Evolutionary conservation across 1,140 invertebrate species (phyloP).

Genomic region (Cydia strobilella): DNA sequence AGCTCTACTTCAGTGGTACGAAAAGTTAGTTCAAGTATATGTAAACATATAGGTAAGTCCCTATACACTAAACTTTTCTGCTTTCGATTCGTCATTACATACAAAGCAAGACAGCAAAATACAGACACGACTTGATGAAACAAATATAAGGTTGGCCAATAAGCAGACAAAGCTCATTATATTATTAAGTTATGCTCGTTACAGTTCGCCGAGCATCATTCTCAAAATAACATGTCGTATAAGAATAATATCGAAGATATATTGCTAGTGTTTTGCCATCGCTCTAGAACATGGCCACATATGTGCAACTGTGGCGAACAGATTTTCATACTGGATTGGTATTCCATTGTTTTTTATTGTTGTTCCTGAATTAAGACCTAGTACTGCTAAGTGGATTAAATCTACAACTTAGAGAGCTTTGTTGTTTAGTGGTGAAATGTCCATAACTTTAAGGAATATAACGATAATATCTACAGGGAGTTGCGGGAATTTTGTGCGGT

Average conservation of each 20-base stretch:
- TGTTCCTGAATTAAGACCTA: neutral
- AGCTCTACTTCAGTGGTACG: neutral
- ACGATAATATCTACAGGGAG: neutral
- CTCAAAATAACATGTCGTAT: slow-evolving; percentile 51
- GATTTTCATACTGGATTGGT: neutral
- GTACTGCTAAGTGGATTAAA: slow-evolving; percentile 29
- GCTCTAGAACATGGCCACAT: neutral
- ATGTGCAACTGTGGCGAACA: neutral
- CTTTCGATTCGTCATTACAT: neutral
- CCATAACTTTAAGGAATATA: slow-evolving; percentile 18
- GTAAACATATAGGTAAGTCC: neutral
- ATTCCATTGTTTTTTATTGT: neutral
- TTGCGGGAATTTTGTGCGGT: neutral
- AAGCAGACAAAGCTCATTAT: slow-evolving; percentile 60
- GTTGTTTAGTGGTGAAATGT: slow-evolving; percentile 25
- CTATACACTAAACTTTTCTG: too few species aligned
- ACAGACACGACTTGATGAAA: neutral
- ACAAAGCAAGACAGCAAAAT: neutral
- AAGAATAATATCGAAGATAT: neutral
- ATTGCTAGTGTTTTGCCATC: neutral
- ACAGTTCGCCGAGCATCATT: slow-evolving; percentile 46
- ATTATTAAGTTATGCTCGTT: slow-evolving; percentile 59
- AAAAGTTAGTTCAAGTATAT: neutral
- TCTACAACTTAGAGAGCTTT: slow-evolving; percentile 24
- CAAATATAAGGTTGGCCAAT: slow-evolving; percentile 9